phyloP scores from a whole-genome alignment of 2,113 vertebrate genomes.

The Odocoileus hemionus region DNA sequence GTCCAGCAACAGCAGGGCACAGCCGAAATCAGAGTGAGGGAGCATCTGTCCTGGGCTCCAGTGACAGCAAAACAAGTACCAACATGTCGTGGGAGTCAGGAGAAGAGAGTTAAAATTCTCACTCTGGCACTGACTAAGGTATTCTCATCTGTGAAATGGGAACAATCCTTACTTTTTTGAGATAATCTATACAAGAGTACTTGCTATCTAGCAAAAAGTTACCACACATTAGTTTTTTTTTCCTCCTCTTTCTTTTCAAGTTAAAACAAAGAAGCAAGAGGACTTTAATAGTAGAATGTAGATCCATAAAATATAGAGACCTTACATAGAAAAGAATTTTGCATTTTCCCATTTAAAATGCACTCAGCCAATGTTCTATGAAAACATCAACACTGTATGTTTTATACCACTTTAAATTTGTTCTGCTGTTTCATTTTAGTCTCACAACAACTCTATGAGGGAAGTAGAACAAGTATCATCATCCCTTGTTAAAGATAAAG shows the following conservation, averaged over 20 bases:
- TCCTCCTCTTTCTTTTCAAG: not conserved
- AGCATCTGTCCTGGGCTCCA: not conserved
- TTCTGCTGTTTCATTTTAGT: not conserved
- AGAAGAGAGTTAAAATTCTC: not conserved
- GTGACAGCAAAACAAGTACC: not conserved
- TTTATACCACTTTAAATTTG: not conserved
- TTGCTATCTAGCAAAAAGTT: not conserved
- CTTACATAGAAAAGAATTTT: not conserved
- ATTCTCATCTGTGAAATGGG: not conserved
- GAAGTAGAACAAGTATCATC: slow-evolving; percentile 52
- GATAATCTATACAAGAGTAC: not conserved
- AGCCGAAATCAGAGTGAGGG: not conserved
- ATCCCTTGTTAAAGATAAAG: slow-evolving; percentile 23
- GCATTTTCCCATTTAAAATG: slow-evolving; percentile 1
- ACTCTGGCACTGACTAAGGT: not conserved
- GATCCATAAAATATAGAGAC: not conserved
- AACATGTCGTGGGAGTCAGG: not conserved
- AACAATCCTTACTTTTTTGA: not conserved
- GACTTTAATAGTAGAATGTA: not conserved
- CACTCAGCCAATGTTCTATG: not conserved
- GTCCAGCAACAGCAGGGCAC: not conserved
- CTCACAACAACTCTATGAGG: not conserved
- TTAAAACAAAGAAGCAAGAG: not conserved
- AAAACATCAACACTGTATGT: not conserved
- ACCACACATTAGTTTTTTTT: not conserved